Base-by-base conservation (phyloP, 2,888 invertebrate genomes). In the Spialia ferax region DNA sequence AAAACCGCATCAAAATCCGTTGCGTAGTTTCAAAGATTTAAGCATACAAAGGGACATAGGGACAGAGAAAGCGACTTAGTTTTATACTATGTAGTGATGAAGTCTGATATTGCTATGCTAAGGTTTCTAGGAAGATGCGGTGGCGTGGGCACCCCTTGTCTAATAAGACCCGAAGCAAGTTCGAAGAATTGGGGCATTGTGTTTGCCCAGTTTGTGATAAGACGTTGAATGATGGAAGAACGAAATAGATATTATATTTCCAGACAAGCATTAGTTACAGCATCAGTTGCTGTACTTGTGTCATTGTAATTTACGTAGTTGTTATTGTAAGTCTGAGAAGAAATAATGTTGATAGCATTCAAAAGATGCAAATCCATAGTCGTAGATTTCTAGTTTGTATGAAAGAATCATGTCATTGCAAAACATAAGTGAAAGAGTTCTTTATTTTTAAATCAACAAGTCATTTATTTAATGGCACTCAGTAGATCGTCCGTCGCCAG, bases 41-140 rank as follows among this genome's bases (percentile, higher is more conserved):
- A n/a, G n/a, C n/a, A n/a, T n/a, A n/a, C n/a, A n/a, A n/a, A n/a
- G n/a, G n/a, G n/a, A n/a, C n/a, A n/a, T n/a, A n/a, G n/a, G n/a
- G n/a, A n/a, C n/a, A n/a, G n/a, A n/a, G n/a, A n/a, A n/a, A n/a
- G n/a, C n/a, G n/a, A n/a, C n/a, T n/a, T n/a, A n/a, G n/a, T n/a
- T n/a, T n/a, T n/a, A n/a, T n/a, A n/a, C n/a, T n/a, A n/a, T n/a
- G n/a, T n/a, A n/a, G n/a, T n/a, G n/a, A n/a, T n/a, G n/a, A n/a
- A n/a, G 77, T 78, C 81, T 86, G 56, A 45, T 63, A 57, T 18
- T 86, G 86, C 82, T 85, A 82, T 86, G 86, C 82, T 85, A 82
- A 79, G 85, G 84, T 76, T 89, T 92, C 91, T 82, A 69, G 77
- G 89, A 90, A 91, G 79, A 78, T 65, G 73, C 71, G 71, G 73